Conservation (phyloP, 2,888 invertebrate genomes). For the Margaritifera margaritifera region DNA sequence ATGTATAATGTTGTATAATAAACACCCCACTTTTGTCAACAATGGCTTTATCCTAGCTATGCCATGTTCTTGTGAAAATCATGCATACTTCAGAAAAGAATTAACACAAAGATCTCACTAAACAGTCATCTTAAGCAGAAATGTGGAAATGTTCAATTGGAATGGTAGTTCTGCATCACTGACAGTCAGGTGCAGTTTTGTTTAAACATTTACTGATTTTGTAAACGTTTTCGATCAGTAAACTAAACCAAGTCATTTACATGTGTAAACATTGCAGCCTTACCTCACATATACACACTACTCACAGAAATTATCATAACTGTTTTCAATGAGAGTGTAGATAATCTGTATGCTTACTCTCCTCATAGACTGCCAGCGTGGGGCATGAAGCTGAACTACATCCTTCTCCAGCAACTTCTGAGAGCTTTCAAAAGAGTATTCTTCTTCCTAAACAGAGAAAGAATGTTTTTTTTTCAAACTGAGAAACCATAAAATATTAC, state of each 20-base stretch:
- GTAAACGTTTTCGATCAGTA: not conserved
- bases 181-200: no score
- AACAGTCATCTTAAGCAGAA: no score
- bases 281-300: not conserved
- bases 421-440: slow-evolving; percentile 68
- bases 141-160: no score
- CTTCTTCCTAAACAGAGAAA: slow-evolving; percentile 62
- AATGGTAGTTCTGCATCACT: no score
- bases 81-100: no score
- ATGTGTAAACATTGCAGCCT: not conserved
- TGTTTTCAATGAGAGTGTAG: not conserved
- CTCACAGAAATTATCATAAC: not conserved
- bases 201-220: no score
- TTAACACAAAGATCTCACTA: no score
- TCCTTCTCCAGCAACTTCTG: slow-evolving; percentile 68
- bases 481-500: not conserved
- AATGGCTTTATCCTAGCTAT: no score
- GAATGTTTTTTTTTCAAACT: not conserved
- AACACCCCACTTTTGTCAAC: no score
- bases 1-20: no score
- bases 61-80: no score
- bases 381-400: slow-evolving; percentile 71
- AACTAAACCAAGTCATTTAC: not conserved
- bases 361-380: slow-evolving; percentile 69
- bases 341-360: slow-evolving; percentile 45